phyloP scores from a whole-genome alignment of 2,888 invertebrate species.

The Drosophila peninsularis region DNA sequence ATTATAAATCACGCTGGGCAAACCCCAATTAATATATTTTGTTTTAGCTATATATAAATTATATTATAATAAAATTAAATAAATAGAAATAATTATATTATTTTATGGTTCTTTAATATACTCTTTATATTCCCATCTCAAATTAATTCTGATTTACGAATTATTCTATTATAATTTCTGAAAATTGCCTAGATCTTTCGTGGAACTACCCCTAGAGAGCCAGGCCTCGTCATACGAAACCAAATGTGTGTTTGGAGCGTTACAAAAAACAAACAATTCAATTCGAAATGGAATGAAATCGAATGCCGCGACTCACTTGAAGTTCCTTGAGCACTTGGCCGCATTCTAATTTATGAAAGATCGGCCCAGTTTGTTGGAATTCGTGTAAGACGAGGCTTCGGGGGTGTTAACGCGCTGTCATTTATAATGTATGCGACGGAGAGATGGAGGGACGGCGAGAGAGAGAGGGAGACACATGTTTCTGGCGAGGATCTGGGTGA shows the following conservation, averaged over 20 bases:
- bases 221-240: conserved; percentile 44
- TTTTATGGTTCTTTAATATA: too few species aligned
- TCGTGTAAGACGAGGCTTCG: conserved; percentile 76
- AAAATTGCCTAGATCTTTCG: conserved; percentile 1
- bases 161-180: not conserved
- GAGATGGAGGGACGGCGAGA: not conserved
- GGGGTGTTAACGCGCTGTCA: conserved; percentile 82
- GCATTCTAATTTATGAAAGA: conserved; percentile 74
- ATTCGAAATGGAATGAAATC: conserved; percentile 52
- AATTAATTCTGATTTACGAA: not conserved
- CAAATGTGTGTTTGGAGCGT: conserved; percentile 46
- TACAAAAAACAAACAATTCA: conserved; percentile 63
- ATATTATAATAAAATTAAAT: not conserved
- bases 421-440: conserved; percentile 64
- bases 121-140: too few species aligned
- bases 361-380: conserved; percentile 62
- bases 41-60: not conserved
- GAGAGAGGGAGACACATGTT: conserved; percentile 11
- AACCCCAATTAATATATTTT: not conserved
- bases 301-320: conserved; percentile 42
- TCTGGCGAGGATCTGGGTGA: conserved; percentile 3
- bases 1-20: not conserved
- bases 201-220: not conserved
- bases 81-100: not conserved
- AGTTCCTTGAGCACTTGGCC: conserved; percentile 37